A percentile compares a stretch with the other conserved stretches of the same genome.
These are phyloP conservation scores for Dermatophagoides farinae DNA, from an alignment of 1,140 invertebrate genomes.

Conservation along the genomic window DNA sequence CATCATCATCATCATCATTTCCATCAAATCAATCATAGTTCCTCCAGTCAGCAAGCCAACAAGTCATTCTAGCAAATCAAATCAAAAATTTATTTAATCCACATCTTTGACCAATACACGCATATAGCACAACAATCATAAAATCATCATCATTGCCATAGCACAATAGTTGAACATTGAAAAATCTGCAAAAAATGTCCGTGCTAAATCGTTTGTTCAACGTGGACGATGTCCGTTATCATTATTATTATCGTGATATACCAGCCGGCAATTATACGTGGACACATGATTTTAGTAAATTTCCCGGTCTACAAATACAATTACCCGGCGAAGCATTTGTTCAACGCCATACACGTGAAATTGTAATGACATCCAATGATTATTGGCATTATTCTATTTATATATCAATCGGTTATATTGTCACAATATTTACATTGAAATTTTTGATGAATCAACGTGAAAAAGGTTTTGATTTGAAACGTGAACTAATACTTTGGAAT, in stretches of 20 bases:
- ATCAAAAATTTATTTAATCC: too few relatives aligned
- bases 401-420: background rate
- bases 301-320: background rate
- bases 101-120: too few relatives aligned
- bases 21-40: too few relatives aligned
- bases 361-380: background rate
- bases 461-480: slow-evolving; percentile 47
- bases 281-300: background rate
- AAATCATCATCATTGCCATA: too few relatives aligned
- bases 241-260: background rate
- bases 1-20: too few relatives aligned
- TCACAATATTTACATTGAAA: background rate
- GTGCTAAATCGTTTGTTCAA: background rate
- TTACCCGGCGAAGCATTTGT: background rate
- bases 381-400: slow-evolving; percentile 1
- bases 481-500: slow-evolving; percentile 11
- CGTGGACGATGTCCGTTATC: background rate
- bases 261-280: background rate
- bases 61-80: too few relatives aligned
- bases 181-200: too few relatives aligned
- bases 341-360: background rate
- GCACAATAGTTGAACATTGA: too few relatives aligned
- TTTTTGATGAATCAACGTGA: background rate
- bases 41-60: too few relatives aligned
- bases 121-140: too few relatives aligned